Conservation (phyloP, 2,888 invertebrate genomes). For the Campoplex capitator region DNA sequence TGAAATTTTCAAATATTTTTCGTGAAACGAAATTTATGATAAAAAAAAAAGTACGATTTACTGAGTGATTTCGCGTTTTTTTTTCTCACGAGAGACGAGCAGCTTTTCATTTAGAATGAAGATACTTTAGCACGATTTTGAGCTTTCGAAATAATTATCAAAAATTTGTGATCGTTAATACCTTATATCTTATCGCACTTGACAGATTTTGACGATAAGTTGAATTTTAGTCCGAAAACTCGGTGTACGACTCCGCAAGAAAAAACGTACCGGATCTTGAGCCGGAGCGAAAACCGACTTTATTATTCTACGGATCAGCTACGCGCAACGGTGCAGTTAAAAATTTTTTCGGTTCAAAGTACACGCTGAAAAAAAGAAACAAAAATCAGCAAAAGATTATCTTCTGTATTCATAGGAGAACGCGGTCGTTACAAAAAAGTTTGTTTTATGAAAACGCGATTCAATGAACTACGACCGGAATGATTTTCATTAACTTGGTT, state of each 20-base stretch:
- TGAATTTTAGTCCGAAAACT: not conserved
- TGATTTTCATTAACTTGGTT: too few species aligned
- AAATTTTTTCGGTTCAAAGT: not conserved
- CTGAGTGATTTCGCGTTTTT: not conserved
- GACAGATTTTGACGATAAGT: not conserved
- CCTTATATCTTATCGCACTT: not conserved
- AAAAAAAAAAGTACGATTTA: not conserved
- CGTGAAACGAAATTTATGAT: not conserved
- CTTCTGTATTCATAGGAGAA: not conserved
- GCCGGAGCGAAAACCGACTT: not conserved
- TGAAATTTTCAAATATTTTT: not conserved
- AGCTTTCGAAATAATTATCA: not conserved
- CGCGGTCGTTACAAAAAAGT: too few species aligned
- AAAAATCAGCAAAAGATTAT: not conserved
- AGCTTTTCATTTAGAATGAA: not conserved
- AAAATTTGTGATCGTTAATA: not conserved
- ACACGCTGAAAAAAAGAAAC: not conserved
- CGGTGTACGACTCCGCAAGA: not conserved
- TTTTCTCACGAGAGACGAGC: not conserved
- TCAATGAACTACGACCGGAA: too few species aligned
- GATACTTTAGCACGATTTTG: not conserved
- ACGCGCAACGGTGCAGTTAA: not conserved
- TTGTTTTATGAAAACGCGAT: too few species aligned
- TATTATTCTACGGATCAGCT: not conserved
- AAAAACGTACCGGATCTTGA: not conserved